These are phyloP conservation scores for Tragelaphus strepsiceros DNA, from an alignment of 2,113 vertebrate species.

Conservation along the genomic window DNA sequence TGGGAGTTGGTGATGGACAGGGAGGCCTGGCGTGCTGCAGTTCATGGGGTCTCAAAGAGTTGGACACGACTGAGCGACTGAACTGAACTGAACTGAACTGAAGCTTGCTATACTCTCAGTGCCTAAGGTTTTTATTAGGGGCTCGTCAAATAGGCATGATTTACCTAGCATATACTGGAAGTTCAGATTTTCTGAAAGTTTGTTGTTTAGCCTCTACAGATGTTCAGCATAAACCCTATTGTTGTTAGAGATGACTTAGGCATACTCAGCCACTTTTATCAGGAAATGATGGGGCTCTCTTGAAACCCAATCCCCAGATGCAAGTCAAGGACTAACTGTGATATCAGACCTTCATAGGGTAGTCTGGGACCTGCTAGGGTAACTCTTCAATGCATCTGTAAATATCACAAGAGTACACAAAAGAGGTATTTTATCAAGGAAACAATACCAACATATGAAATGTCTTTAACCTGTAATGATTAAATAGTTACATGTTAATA, in stretches of 20 bases:
- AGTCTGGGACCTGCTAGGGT: background rate
- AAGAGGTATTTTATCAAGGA: background rate
- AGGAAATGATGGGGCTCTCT: background rate
- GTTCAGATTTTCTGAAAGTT: background rate
- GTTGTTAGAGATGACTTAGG: background rate
- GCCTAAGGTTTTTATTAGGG: background rate
- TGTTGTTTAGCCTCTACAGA: background rate
- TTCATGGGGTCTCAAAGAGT: too few relatives aligned
- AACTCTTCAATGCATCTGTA: background rate
- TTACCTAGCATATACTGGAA: background rate
- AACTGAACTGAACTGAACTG: too few relatives aligned
- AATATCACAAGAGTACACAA: background rate
- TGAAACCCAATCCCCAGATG: background rate
- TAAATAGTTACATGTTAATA: background rate
- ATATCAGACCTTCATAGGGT: background rate
- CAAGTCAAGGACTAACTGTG: background rate
- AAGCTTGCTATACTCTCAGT: background rate
- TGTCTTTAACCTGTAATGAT: background rate
- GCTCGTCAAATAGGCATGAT: background rate
- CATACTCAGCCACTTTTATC: background rate
- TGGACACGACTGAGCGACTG: too few relatives aligned
- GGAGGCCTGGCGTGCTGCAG: too few relatives aligned
- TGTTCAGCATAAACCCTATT: background rate
- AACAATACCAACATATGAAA: background rate
- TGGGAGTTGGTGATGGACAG: too few relatives aligned